Evolutionary conservation across 2,113 vertebrate genomes (phyloP), one percentile per base, ranked within the genome.

Genomic region (Rana temporaria): DNA sequence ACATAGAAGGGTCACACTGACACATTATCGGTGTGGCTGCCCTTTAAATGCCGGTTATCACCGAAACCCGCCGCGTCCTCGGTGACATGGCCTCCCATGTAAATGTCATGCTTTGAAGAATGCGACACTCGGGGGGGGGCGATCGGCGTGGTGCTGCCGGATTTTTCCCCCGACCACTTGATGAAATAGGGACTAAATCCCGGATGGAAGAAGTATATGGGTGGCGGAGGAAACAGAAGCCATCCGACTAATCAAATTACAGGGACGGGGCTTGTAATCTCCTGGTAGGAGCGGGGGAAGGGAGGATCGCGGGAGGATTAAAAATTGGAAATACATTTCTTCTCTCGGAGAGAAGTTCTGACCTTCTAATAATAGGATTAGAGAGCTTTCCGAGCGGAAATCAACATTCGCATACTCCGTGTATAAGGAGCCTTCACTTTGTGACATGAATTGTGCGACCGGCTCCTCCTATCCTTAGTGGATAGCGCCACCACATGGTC

Each of bases 281-380:
- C 30, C 71, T 82, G 60, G 53, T 73, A 75, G 80, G 67, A n/a
- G 75, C 1, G 26, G 71, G 70, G 62, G 71, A 82, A 67, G 48
- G 62, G 48, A 82, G 80, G 80, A 82, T 82, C 71, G 73, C 64
- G 79, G 69, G 79, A 81, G 79, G 79, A 81, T 81, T 81, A 81
- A 82, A 75, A 57, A 82, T 66, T 82, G 80, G 80, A 82, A 82
- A 82, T 82, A 82, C 80, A 82, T 82, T 82, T 82, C 62, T 82
- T 82, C 72, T 82, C 80, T 82, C 67, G 62, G 80, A 82, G 62
- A 70, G n/a, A 70, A 75, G 62, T 82, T 82, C 74, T 82, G 80
- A 82, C 80, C 80, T 82, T 82, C 75, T 82, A 82, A 82, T 82
- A 82, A 82, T 82, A 68, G 80, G 80, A 82, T 82, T 82, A 82